Evolutionary conservation across 2,888 invertebrate species (phyloP), one percentile per base, ranked within the genome.

Genomic region (Diarsia mendica): DNA sequence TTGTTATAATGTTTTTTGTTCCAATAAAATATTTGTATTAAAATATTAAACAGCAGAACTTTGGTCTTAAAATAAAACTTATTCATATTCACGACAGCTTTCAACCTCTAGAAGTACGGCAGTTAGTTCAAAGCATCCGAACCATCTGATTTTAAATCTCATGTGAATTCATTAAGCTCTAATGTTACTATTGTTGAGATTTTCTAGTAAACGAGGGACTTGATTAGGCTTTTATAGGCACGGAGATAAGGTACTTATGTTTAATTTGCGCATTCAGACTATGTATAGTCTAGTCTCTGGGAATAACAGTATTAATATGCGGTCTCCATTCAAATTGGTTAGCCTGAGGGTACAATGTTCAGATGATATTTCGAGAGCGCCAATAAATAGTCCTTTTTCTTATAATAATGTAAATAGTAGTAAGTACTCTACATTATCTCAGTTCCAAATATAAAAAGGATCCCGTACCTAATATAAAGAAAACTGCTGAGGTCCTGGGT

Each of bases 131-230:
- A 77, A 79, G 63, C 55, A 64, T 13, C 15, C 33, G 6, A 20
- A 49, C n/a, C 18, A 15, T 63, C 6, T 49, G 49, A 49, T 46
- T 44, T 63, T 39, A 39, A 28, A 28, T 9, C 58, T 13, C 18
- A 73, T 49, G 44, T 79, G 46, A 39, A 79, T 69, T 79, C 3
- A 51, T 60, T 46, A 33, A 23, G 33, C n/a, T 18, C 60, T 78
- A 15, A 39, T 67, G 49, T 60, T 49, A 5, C n/a, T 33, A 33
- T 63, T 79, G n/a, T 49, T 55, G 13, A 20, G 2, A 53, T 6
- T 15, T 44, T 6, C 15, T n/a, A 80, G 33, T 28, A 33, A 58
- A 64, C 55, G 23, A 64, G 63, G 49, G 2, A 49, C n/a, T 64
- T 70, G n/a, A 44, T 70, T 49, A 79, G 53, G 18, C 44, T 55